Base-by-base conservation (phyloP, 2,113 vertebrate genomes). In the Hystrix brachyura region DNA sequence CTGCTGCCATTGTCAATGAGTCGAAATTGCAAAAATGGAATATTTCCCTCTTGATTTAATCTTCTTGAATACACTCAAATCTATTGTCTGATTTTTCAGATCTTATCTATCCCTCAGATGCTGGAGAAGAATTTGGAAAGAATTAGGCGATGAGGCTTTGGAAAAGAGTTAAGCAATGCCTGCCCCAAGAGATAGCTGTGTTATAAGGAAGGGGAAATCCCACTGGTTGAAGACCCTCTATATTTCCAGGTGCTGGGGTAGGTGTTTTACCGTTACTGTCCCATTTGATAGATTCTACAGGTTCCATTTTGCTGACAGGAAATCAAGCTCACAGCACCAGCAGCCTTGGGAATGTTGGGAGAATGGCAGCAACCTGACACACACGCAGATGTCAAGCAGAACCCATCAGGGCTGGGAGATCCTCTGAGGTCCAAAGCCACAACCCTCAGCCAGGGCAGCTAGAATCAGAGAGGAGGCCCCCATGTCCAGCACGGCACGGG, bases 1-100 rank as follows among this genome's bases (percentile, higher is more conserved):
- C 64, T 91, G 29, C 19, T 87, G 89, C 86, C 95, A 89, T 93
- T 97, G 87, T 95, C 78, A 14, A 57, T 78, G 82, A 93, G n/a
- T 74, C 0, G 43, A 21, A 14, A 12, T 96, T 94, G 69, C 25
- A 78, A 94, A 95, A 34, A 85, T 18, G 15, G 13, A 82, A 71
- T 84, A 27, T 62, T 81, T 87, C 59, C 79, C 74, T 90, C 43
- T 60, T 93, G 78, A 79, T 51, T 85, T 79, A 88, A 74, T 74
- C 83, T 91, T 48, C 64, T 95, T 11, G 65, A n/a, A 95, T 87
- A 87, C 17, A 79, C 27, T 72, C 11, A 85, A 87, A 46, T 23
- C 21, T 91, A 23, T 81, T 86, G 27, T 90, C 55, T 57, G 27
- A 57, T 48, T 84, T 27, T 91, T 51, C 12, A 76, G 90, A 91